Conservation (phyloP, 2,888 invertebrate species). For the Xestoiulus laeticollis region DNA sequence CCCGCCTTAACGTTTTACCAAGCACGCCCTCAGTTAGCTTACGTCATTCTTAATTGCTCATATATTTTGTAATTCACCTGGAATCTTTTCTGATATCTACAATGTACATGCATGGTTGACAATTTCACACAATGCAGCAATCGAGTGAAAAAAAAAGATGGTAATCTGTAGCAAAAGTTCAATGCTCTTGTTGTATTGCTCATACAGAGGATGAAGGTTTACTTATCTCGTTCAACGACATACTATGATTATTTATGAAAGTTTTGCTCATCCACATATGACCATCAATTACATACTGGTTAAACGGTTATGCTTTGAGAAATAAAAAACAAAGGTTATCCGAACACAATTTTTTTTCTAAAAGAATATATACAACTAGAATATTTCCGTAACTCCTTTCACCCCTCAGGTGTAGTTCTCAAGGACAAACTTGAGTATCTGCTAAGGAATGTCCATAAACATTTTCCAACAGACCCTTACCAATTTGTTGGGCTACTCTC, state of each 20-base stretch:
- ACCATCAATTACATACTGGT: not conserved
- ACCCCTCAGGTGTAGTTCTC: constrained; percentile 14
- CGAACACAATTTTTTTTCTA: not conserved
- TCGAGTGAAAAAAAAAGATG: not conserved
- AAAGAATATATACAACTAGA: not conserved
- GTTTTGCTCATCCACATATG: not conserved
- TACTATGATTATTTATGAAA: constrained; percentile 39
- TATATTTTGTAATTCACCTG: not conserved
- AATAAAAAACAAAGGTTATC: not conserved
- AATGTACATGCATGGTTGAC: too few species aligned
- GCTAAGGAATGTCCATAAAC: constrained; percentile 32
- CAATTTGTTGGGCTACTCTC: not conserved
- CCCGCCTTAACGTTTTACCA: not conserved
- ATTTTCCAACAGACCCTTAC: constrained; percentile 20
- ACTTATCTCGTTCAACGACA: constrained; percentile 18
- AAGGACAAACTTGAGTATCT: constrained; percentile 30
- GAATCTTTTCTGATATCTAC: not conserved
- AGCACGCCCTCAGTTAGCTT: constrained; percentile 11
- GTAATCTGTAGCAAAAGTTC: constrained; percentile 28
- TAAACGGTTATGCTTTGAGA: not conserved
- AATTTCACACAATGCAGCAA: not conserved
- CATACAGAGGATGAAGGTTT: constrained; percentile 32
- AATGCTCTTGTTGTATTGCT: constrained; percentile 12
- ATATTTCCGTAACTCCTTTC: constrained; percentile 43
- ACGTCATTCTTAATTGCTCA: constrained; percentile 33